A percentile compares a stretch with the other conserved stretches of the same genome.
Evolutionary conservation across 2,888 invertebrate species (phyloP).

Genomic region (Lithosia quadra): DNA sequence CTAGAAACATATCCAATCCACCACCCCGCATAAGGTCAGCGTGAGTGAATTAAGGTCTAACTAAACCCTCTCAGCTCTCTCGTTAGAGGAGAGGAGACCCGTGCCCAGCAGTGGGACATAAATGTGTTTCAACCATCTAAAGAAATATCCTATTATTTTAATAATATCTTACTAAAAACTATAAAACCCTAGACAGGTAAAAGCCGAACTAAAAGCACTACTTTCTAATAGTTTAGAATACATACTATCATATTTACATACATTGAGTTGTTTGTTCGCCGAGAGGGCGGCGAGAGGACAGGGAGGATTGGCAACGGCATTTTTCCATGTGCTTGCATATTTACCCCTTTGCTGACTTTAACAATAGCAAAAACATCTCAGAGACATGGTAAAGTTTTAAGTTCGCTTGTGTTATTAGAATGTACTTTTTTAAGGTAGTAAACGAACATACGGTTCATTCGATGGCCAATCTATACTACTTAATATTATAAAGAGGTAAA

Average conservation of each 20-base stretch:
- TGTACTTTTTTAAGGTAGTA: background rate
- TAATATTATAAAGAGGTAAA: too few species aligned
- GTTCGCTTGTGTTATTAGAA: background rate
- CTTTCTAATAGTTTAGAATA: slow-evolving; percentile 16
- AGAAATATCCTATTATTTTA: too few species aligned
- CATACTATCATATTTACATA: slow-evolving; percentile 35
- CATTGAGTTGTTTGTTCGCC: slow-evolving; percentile 27
- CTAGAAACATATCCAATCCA: too few species aligned
- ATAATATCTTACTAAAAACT: too few species aligned
- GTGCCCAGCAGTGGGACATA: too few species aligned
- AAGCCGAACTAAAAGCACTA: slow-evolving; percentile 4
- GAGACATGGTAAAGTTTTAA: background rate
- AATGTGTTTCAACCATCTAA: too few species aligned
- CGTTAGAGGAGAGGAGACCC: too few species aligned
- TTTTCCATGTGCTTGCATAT: slow-evolving; percentile 22
- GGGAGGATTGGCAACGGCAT: slow-evolving; percentile 10
- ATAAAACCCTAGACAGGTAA: background rate
- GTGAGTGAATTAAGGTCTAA: too few species aligned
- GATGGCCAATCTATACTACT: background rate
- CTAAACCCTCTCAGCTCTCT: too few species aligned
- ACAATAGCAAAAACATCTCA: slow-evolving; percentile 12
- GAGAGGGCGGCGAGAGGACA: slow-evolving; percentile 5
- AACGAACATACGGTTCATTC: background rate
- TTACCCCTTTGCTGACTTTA: slow-evolving; percentile 16
- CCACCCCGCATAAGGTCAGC: too few species aligned